Evolutionary conservation across 2,113 vertebrate genomes (phyloP).

Genomic region (Tragelaphus imberbis): DNA sequence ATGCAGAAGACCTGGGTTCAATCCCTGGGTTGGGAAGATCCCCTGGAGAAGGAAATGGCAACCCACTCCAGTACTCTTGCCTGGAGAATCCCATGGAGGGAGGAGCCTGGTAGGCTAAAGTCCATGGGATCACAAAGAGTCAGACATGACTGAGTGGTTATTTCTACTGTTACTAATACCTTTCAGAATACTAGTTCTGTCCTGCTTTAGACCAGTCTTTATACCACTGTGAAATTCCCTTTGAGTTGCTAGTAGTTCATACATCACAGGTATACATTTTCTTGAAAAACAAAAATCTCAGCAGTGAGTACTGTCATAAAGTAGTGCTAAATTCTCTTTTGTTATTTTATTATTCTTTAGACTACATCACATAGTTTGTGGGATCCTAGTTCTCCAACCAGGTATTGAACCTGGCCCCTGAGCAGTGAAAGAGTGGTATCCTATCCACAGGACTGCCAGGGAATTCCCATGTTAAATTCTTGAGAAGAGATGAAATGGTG

Average conservation of each 20-base stretch:
- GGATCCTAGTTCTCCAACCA: neutral
- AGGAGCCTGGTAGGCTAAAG: too few species aligned
- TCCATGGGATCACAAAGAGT: too few species aligned
- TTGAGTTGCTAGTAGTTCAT: neutral
- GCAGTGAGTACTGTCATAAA: neutral
- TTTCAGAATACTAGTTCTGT: neutral
- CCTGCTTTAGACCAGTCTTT: neutral
- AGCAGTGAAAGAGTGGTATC: neutral
- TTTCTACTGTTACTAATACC: neutral
- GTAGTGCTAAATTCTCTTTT: neutral
- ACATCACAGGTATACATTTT: neutral
- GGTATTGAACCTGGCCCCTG: neutral
- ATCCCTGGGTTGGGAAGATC: too few species aligned
- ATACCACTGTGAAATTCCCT: neutral
- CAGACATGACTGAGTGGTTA: too few species aligned
- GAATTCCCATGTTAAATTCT: neutral
- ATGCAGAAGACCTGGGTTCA: too few species aligned
- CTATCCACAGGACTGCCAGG: neutral
- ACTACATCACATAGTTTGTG: neutral
- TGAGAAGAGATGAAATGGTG: neutral
- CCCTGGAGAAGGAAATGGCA: too few species aligned
- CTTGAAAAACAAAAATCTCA: slow-evolving; percentile 6
- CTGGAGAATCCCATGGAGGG: too few species aligned
- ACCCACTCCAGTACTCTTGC: too few species aligned
- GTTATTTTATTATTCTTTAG: neutral